Conservation (phyloP, 1,140 invertebrate species). For the Dolichoris vasculosae region DNA sequence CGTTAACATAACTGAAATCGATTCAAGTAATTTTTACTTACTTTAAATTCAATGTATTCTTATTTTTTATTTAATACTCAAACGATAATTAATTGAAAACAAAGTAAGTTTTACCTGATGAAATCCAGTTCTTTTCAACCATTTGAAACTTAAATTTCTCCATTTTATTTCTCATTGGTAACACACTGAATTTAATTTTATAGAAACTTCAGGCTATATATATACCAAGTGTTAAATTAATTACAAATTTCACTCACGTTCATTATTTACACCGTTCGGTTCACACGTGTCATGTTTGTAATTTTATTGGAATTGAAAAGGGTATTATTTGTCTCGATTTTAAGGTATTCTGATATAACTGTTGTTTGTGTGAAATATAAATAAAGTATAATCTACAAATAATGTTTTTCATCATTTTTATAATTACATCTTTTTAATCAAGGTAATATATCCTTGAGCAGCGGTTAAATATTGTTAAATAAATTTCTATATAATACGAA, state of each 20-base stretch:
- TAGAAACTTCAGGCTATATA: background rate
- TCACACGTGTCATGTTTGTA: conserved; percentile 19
- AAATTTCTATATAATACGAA: too few relatives aligned
- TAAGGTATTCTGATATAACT: background rate
- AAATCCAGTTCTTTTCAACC: background rate
- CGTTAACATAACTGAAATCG: background rate
- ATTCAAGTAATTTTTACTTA: background rate
- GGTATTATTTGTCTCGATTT: background rate
- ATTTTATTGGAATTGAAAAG: background rate
- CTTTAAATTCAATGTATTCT: background rate
- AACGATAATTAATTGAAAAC: background rate
- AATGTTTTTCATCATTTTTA: too few relatives aligned
- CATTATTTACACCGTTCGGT: conserved; percentile 36
- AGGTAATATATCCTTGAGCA: too few relatives aligned
- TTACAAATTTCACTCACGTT: conserved; percentile 62
- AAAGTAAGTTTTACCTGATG: conserved; percentile 4
- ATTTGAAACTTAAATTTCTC: background rate
- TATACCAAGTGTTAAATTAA: conserved; percentile 29
- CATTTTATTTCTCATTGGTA: conserved; percentile 25
- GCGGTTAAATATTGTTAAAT: too few relatives aligned
- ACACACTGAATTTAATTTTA: conserved; percentile 35
- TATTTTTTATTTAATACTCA: background rate
- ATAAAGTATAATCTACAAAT: too few relatives aligned
- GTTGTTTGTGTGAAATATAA: too few relatives aligned
- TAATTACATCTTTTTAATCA: too few relatives aligned